These are phyloP conservation scores for Pseudomyrmex flavicornis DNA, from an alignment of 1,140 invertebrate species.

Conservation along the genomic window DNA sequence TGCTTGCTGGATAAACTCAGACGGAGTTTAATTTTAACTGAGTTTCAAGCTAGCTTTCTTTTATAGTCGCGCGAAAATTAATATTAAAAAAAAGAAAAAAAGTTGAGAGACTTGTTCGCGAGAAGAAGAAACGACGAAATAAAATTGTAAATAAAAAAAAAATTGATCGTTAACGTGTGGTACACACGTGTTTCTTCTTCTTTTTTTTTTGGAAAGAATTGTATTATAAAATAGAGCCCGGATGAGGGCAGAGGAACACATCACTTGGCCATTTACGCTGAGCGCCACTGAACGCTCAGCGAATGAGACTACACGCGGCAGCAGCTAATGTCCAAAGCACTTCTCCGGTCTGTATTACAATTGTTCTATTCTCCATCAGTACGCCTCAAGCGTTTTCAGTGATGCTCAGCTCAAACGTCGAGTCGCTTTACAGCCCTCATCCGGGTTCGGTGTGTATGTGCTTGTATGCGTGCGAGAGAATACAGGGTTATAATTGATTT, in stretches of 20 bases:
- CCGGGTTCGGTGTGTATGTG: not conserved
- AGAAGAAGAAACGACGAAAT: too few species aligned
- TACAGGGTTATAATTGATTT: not conserved
- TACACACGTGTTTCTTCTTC: too few species aligned
- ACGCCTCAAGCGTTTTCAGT: conserved; percentile 8
- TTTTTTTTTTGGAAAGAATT: not conserved
- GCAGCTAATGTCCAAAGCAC: conserved; percentile 40
- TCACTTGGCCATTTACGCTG: conserved; percentile 24
- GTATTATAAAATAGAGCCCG: conserved; percentile 26
- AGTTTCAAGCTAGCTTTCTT: too few species aligned
- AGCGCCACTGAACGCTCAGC: conserved; percentile 47
- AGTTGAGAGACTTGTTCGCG: too few species aligned
- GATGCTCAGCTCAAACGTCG: conserved; percentile 17
- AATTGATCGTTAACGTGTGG: not conserved
- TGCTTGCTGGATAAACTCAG: too few species aligned
- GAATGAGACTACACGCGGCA: conserved; percentile 15
- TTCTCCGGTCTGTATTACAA: conserved; percentile 13
- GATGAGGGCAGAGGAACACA: not conserved
- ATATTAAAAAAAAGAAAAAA: too few species aligned
- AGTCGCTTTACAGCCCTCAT: conserved; percentile 8
- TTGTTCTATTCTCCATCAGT: conserved; percentile 36
- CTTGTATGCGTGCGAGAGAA: too few species aligned
- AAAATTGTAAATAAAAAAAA: not conserved
- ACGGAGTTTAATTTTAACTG: too few species aligned
- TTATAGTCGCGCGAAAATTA: too few species aligned